These are phyloP conservation scores for Coecobrya sp. DNA, from an alignment of 2,888 invertebrate species.

Conservation along the genomic window DNA sequence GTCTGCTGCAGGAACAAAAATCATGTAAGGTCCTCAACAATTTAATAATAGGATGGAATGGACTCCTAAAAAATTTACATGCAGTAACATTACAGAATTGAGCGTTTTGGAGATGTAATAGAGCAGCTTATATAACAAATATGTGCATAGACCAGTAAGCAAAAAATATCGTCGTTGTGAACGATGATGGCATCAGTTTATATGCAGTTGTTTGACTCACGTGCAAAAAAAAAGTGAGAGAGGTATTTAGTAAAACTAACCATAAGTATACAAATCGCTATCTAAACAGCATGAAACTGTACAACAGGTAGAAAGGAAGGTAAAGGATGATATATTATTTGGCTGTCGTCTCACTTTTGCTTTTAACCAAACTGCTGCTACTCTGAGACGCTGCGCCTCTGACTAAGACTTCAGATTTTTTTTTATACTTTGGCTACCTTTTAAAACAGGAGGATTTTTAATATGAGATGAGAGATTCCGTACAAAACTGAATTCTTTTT, in stretches of 20 bases:
- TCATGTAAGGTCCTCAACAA: neutral
- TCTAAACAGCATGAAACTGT: neutral
- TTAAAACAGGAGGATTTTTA: too few species aligned
- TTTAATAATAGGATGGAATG: neutral
- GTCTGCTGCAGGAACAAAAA: neutral
- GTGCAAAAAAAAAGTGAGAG: neutral
- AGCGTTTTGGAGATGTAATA: neutral
- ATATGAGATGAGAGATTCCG: too few species aligned
- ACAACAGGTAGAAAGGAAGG: constrained; percentile 37
- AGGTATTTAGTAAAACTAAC: neutral
- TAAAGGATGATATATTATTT: constrained; percentile 47
- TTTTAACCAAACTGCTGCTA: neutral
- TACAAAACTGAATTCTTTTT: constrained; percentile 33
- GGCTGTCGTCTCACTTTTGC: neutral
- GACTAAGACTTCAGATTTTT: too few species aligned
- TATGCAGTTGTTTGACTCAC: too few species aligned
- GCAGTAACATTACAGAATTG: neutral
- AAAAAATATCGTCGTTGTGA: too few species aligned
- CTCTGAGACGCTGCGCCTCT: too few species aligned
- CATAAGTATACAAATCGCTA: too few species aligned
- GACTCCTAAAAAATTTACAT: neutral
- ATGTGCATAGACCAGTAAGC: too few species aligned
- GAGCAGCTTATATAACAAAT: neutral
- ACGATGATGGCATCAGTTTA: too few species aligned
- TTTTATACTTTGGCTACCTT: too few species aligned